phyloP scores from a whole-genome alignment of 2,797 vertebrate species.

The Odontamblyopus lacepedii region DNA sequence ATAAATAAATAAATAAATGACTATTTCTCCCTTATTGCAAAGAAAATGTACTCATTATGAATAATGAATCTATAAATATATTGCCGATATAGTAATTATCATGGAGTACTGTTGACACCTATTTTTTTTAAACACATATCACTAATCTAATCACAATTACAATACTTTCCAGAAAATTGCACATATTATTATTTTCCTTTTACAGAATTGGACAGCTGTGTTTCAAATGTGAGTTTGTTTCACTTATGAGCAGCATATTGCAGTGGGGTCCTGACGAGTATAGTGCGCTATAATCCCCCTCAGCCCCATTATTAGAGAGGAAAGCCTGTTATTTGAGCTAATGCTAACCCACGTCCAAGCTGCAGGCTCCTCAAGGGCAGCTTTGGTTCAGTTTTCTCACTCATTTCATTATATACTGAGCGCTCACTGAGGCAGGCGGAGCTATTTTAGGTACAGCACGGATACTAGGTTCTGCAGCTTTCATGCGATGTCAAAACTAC shows the following conservation, averaged over 20 bases:
- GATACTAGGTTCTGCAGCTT: neutral
- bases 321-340: slow-evolving; percentile 45
- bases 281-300: slow-evolving; percentile 21
- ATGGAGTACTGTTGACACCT: no score
- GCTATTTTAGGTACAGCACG: neutral
- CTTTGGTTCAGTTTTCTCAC: neutral
- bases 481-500: neutral
- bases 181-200: no score
- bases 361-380: neutral
- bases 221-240: slow-evolving; percentile 13
- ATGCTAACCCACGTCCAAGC: slow-evolving; percentile 9
- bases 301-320: slow-evolving; percentile 34
- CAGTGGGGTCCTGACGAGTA: slow-evolving; percentile 30
- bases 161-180: no score
- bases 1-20: no score
- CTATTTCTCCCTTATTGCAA: no score
- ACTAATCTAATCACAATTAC: no score
- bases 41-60: no score
- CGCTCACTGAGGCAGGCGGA: neutral
- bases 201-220: neutral
- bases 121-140: no score
- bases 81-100: no score
- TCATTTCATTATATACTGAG: neutral
- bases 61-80: no score
- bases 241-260: slow-evolving; percentile 12